Conservation (phyloP, 1,140 invertebrate genomes). For the Solenopsis invicta region DNA sequence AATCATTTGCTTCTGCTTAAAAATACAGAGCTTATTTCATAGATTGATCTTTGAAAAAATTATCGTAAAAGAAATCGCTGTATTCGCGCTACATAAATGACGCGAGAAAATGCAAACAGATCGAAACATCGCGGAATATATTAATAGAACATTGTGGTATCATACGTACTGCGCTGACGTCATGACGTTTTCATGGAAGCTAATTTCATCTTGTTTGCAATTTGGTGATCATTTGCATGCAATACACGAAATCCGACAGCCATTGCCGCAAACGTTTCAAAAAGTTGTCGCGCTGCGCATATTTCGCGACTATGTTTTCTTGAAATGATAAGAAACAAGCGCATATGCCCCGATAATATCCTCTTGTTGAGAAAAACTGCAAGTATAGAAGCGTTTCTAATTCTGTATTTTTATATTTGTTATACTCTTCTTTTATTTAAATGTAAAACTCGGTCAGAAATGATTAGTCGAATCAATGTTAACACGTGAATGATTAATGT, state of each 20-base stretch:
- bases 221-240: slow-evolving; percentile 36
- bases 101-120: not conserved
- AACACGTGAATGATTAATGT: too few species aligned
- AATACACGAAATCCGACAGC: not conserved
- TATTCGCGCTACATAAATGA: not conserved
- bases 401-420: not conserved
- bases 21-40: too few species aligned
- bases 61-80: not conserved
- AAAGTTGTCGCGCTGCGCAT: not conserved
- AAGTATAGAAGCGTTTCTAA: not conserved
- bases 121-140: not conserved
- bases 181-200: slow-evolving; percentile 16
- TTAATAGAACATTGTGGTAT: slow-evolving; percentile 39
- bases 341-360: not conserved
- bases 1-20: too few species aligned
- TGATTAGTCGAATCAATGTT: too few species aligned
- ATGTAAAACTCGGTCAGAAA: not conserved
- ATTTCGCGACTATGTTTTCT: not conserved
- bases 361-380: not conserved
- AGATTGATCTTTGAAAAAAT: not conserved
- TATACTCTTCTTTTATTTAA: not conserved
- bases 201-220: slow-evolving; percentile 41
- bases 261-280: not conserved
- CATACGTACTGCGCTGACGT: slow-evolving; percentile 1
- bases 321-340: not conserved